phyloP scores from a whole-genome alignment of 2,113 vertebrate genomes.

The Lamprotornis superbus region DNA sequence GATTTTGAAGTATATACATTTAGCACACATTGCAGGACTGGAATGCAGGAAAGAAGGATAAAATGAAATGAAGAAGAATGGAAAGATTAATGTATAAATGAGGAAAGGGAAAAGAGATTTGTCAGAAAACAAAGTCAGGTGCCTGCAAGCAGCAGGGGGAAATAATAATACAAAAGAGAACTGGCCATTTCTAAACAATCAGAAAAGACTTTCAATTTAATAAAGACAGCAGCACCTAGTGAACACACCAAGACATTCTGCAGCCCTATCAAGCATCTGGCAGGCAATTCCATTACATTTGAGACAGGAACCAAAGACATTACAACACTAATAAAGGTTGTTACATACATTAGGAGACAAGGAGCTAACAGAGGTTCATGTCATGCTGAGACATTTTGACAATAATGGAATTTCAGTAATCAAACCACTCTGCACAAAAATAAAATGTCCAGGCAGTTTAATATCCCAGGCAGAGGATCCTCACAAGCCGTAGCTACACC shows the following conservation, averaged over 20 bases:
- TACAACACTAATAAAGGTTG: slow-evolving; percentile 1
- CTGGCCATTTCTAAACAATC: background rate
- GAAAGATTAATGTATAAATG: slow-evolving; percentile 34
- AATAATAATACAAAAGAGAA: slow-evolving; percentile 4
- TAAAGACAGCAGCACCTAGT: slow-evolving; percentile 4
- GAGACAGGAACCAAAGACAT: background rate
- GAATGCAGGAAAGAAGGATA: background rate
- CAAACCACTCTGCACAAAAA: background rate
- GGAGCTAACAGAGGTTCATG: background rate
- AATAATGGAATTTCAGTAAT: slow-evolving; percentile 12
- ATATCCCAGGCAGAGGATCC: background rate
- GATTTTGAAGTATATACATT: slow-evolving; percentile 18
- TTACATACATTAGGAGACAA: background rate
- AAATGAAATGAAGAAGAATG: background rate
- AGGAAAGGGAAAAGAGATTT: background rate
- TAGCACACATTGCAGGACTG: background rate
- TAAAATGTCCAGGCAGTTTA: background rate
- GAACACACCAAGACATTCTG: background rate
- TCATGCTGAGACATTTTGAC: background rate
- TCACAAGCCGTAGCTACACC: background rate
- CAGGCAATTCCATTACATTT: background rate
- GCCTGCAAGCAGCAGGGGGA: background rate
- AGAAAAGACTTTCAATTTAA: slow-evolving; percentile 25
- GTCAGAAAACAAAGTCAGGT: slow-evolving; percentile 26
- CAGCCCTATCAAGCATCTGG: background rate